Percentiles rank a stretch among this genome's conserved stretches.
These are phyloP conservation scores for Eudasyphora cyanicolor DNA, from an alignment of 2,888 invertebrate genomes.

Conservation along the genomic window DNA sequence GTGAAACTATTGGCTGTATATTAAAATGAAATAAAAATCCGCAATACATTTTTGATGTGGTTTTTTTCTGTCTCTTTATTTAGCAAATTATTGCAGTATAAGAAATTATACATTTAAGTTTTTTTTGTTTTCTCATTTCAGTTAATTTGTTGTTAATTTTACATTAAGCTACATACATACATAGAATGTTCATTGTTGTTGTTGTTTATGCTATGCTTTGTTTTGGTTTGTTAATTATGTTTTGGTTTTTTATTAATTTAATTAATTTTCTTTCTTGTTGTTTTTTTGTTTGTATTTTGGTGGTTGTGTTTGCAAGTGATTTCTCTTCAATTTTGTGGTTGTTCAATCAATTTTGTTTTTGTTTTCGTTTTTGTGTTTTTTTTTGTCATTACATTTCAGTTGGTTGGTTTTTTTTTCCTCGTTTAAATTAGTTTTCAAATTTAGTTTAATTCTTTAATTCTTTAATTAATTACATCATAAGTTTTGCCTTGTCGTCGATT, in stretches of 20 bases:
- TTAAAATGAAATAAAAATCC: too few relatives aligned
- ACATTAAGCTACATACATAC: constrained; percentile 71
- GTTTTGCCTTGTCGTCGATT: constrained; percentile 22
- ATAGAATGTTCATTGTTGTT: constrained; percentile 68
- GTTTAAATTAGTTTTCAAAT: constrained; percentile 43
- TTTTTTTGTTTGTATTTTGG: constrained; percentile 76
- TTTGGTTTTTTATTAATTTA: constrained; percentile 57
- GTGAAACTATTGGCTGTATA: too few relatives aligned
- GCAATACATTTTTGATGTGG: constrained; percentile 26
- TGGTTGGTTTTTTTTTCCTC: constrained; percentile 24
- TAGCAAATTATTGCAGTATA: constrained; percentile 76
- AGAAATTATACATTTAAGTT: constrained; percentile 71
- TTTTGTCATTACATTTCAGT: constrained; percentile 32
- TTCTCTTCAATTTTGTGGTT: constrained; percentile 53
- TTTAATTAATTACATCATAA: constrained; percentile 38
- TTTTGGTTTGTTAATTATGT: constrained; percentile 49
- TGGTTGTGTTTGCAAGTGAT: constrained; percentile 76
- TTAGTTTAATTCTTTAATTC: constrained; percentile 50
- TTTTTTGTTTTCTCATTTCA: constrained; percentile 40
- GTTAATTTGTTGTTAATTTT: constrained; percentile 59
- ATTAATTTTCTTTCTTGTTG: constrained; percentile 70
- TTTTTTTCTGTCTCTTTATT: constrained; percentile 67
- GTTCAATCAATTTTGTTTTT: too few relatives aligned
- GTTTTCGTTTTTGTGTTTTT: constrained; percentile 41
- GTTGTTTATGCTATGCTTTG: constrained; percentile 65